Evolutionary conservation across 2,113 vertebrate species (phyloP), one percentile per base, ranked within the genome.

Genomic region (Rousettus leschenaultii): DNA sequence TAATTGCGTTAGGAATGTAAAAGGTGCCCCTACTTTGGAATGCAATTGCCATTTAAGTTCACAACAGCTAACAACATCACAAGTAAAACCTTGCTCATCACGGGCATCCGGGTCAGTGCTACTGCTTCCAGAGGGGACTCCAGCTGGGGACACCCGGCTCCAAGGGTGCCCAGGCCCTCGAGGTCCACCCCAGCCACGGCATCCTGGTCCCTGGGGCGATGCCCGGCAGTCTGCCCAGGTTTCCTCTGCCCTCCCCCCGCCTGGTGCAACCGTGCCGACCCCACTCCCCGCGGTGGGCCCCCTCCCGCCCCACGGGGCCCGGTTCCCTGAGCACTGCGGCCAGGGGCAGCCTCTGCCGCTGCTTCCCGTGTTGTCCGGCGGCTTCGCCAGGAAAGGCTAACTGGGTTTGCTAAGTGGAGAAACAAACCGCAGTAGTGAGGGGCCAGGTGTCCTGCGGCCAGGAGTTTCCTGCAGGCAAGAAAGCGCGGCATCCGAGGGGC

Each of bases 181-280:
- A 77, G 63, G 13, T 26, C 57, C 19, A 7, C 3, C 26, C 53
- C 26, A 0, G 3, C 0, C 24, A 2, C 22, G 16, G 51, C 80
- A 0, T 18, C 33, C 0, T 3, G 59, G 26, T 24, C 24, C 40
- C n/a, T n/a, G n/a, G 40, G 15, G 5, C 9, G 3, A 13, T 7
- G 1, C 28, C 59, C 22, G 12, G 21, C 84, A 51, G 19, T 6
- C 43, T 53, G 48, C 48, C 30, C 59, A 0, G 26, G 6, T 45
- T 6, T 22, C 8, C 35, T 40, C 6, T 8, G 4, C 26, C 10
- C 16, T 53, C 30, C 38, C 26, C 16, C 14, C 4, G 35, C 8
- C 48, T 22, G 22, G 10, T 0, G 35, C 35, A 7, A 55, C 48
- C 15, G 16, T 33, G 7, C 51, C 19, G 7, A 24, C 6, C 59